Base-by-base conservation (phyloP, 2,797 vertebrate genomes). In the Fratercula arctica region DNA sequence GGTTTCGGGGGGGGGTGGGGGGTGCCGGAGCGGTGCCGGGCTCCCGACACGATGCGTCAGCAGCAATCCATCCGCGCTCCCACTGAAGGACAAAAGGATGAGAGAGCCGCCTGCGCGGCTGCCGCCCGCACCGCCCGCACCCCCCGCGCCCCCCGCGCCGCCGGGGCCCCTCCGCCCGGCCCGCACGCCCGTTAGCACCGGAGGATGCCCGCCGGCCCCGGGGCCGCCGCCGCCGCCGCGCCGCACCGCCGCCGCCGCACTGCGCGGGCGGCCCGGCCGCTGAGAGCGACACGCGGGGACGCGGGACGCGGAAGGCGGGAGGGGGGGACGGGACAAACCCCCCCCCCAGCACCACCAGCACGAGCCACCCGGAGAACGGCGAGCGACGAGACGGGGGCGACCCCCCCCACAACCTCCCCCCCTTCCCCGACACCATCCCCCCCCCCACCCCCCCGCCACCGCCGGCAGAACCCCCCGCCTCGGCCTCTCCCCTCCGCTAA, bases 11-110 rank as follows among this genome's bases (percentile, higher is more conserved):
- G 96, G 97, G 96, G 37, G 66, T 67, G 97, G 98, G 56, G 97
- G 96, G 97, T 97, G 43, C 16, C 19, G 14, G 57, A 25, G 35
- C 17, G 68, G 35, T 41, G 21, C 98, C 98, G 98, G 98, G 98
- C 98, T 98, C 98, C 98, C 98, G 98, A 98, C 98, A 97, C 98
- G 98, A 98, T 99, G 99, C 99, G 99, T 99, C 99, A 99, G 99
- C 99, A 99, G 99, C 98, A 48, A 72, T 37, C 98, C 98, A 98
- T 98, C 98, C 99, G 99, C 99, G 99, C 98, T 99, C 98, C 97
- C 97, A 98, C 98, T 99, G 99, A 99, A 99, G 99, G 99, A 99
- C 99, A 99, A 99, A 99, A 98, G 98, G 98, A 99, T 99, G 99
- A 98, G 98, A 98, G 98, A 98, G 98, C 98, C 97, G 97, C 92